Evolutionary conservation across 1,140 invertebrate species (phyloP).

Genomic region (Vanessa tameamea): DNA sequence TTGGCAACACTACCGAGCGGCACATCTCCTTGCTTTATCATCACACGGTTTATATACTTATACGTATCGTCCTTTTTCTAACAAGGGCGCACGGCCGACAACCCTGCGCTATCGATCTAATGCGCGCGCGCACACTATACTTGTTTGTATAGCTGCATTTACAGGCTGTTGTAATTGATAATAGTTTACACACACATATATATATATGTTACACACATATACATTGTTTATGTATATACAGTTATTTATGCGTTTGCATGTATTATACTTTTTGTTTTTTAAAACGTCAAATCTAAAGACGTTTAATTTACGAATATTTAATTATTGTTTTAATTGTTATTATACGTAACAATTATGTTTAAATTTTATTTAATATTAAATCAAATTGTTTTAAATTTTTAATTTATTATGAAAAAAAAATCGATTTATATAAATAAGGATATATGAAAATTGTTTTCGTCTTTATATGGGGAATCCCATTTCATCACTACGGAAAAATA

Average conservation of each 20-base stretch:
- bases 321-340: too few relatives aligned
- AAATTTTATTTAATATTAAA: too few relatives aligned
- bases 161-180: conserved; percentile 8
- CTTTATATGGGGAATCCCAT: too few relatives aligned
- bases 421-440: too few relatives aligned
- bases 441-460: too few relatives aligned
- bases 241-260: not conserved
- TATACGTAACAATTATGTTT: too few relatives aligned
- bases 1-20: not conserved
- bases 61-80: conserved; percentile 71
- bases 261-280: too few relatives aligned
- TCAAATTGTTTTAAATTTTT: too few relatives aligned
- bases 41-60: conserved; percentile 40
- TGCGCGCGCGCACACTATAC: conserved; percentile 41
- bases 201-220: not conserved
- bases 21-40: not conserved
- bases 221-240: not conserved
- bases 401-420: too few relatives aligned
- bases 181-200: not conserved
- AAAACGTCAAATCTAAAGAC: too few relatives aligned
- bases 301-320: too few relatives aligned
- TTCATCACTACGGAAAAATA: too few relatives aligned
- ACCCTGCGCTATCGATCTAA: conserved; percentile 67
- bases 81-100: conserved; percentile 73
- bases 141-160: conserved; percentile 19